Evolutionary conservation across 2,797 vertebrate species (phyloP), one percentile per base, ranked within the genome.

Genomic region (Labeo calbasu): DNA sequence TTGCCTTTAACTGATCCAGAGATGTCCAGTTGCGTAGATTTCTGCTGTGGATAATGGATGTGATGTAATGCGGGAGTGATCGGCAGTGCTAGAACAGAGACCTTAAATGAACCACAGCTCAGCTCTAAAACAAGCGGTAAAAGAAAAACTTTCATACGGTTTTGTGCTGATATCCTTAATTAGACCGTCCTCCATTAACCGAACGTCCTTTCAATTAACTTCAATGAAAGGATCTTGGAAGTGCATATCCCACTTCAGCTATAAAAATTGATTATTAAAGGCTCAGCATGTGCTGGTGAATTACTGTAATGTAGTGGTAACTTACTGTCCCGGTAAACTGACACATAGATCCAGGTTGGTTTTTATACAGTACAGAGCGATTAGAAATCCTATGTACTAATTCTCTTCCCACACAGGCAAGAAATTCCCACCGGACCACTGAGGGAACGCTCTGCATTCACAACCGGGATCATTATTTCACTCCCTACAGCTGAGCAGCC

Each of bases 401-500:
- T 84, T 68, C 66, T 79, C 25, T 63, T 79, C 59, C 68, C 72
- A 79, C 61, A 85, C 50, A 81, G 66, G 32, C 28, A 53, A 61
- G 28, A 81, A 68, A 86, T 83, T 81, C 77, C 59, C 80, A 81
- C 23, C 10, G 63, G 69, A 46, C 51, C 63, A 43, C 72, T 51
- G 80, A 82, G 65, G 50, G 59, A 69, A 23, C 17, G 3, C 46
- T 72, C 78, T 55, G 86, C 32, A 77, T 81, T 84, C 57, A 72
- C 82, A 78, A 59, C 25, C 11, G 23, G 63, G 69, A 85, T 84
- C 77, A 66, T 80, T 69, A 68, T 80, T 77, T 79, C 73, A 48
- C 77, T 84, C 78, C 76, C 72, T 81, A 71, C 71, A 87, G 76
- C 85, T 68, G 19, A 77, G 48, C 73, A 77, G 77, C 80, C 66